Evolutionary conservation across 2,888 invertebrate genomes (phyloP).

Genomic region (Lochmaea capreae): DNA sequence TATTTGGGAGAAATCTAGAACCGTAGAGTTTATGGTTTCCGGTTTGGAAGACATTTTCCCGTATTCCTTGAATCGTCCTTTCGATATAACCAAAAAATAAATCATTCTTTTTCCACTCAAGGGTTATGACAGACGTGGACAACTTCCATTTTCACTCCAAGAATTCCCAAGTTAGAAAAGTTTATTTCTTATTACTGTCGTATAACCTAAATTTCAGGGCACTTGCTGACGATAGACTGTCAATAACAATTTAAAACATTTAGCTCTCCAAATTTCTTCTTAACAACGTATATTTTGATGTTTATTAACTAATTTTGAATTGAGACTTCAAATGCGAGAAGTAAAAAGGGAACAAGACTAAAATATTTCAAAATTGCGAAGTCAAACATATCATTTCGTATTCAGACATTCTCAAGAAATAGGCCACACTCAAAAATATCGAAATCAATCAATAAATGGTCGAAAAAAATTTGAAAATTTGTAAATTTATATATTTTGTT

Average conservation of each 20-base stretch:
- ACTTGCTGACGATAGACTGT: not conserved
- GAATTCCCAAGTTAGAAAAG: not conserved
- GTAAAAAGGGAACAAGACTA: not conserved
- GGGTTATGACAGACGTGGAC: constrained; percentile 22
- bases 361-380: constrained; percentile 29
- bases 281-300: not conserved
- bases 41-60: constrained; percentile 49
- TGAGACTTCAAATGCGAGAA: not conserved
- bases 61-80: constrained; percentile 52
- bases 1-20: constrained; percentile 41
- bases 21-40: constrained; percentile 49
- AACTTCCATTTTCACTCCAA: constrained; percentile 23
- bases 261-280: not conserved
- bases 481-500: no score
- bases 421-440: not conserved
- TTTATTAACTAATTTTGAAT: no score
- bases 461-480: no score
- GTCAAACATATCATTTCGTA: constrained; percentile 36
- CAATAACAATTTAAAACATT: not conserved
- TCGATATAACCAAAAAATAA: constrained; percentile 53
- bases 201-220: not conserved
- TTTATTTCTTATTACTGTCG: constrained; percentile 14
- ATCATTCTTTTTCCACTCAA: constrained; percentile 51
- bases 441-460: no score
- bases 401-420: constrained; percentile 19